phyloP scores from a whole-genome alignment of 2,888 invertebrate species.

The Catocala fraxini region DNA sequence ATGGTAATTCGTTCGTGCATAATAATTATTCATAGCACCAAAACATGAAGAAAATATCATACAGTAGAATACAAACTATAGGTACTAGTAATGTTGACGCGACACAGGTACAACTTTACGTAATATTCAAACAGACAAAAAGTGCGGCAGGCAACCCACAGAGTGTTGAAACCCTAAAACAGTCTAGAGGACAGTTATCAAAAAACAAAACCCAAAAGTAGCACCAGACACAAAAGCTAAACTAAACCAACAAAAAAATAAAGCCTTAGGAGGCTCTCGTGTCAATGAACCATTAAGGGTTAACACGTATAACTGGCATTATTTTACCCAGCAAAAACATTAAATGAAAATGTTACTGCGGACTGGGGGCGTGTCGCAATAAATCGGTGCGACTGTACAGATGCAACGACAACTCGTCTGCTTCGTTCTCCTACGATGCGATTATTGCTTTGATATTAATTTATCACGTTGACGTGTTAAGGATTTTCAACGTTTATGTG shows the following conservation, averaged over 20 bases:
- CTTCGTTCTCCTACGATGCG: slow-evolving; percentile 31
- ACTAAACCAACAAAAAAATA: slow-evolving; percentile 41
- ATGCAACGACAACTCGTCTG: slow-evolving; percentile 45
- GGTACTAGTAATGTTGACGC: too few relatives aligned
- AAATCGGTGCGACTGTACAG: slow-evolving; percentile 59
- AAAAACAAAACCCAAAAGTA: slow-evolving; percentile 10
- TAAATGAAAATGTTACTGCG: slow-evolving; percentile 75
- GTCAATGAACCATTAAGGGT: slow-evolving; percentile 76
- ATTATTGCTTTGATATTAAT: slow-evolving; percentile 42
- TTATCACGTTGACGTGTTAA: slow-evolving; percentile 17
- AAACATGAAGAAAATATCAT: too few relatives aligned
- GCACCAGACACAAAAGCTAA: slow-evolving; percentile 35
- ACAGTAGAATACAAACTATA: too few relatives aligned
- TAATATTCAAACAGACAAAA: too few relatives aligned
- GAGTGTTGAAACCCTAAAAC: background rate
- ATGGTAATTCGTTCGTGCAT: too few relatives aligned
- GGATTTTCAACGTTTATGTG: background rate
- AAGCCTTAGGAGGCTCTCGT: slow-evolving; percentile 54
- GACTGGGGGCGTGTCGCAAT: slow-evolving; percentile 65
- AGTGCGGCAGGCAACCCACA: too few relatives aligned
- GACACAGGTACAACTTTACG: too few relatives aligned
- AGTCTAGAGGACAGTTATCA: background rate
- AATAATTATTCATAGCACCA: too few relatives aligned
- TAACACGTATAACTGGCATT: slow-evolving; percentile 72
- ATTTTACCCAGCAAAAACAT: slow-evolving; percentile 71